Evolutionary conservation across 2,113 vertebrate genomes (phyloP).

Genomic region (Plestiodon gilberti): DNA sequence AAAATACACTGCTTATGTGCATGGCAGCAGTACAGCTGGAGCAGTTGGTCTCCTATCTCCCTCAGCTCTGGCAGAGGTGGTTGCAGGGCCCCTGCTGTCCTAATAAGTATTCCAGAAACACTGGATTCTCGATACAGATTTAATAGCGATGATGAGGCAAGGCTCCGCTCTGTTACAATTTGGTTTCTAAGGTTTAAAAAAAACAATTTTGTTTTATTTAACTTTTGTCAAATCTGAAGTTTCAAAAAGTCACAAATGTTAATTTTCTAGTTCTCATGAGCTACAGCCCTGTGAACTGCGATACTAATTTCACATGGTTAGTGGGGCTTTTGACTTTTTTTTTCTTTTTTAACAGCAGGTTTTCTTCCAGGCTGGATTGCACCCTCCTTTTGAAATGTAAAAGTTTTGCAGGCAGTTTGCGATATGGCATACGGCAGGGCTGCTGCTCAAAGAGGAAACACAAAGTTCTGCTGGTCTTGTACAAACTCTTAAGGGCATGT

Average conservation of each 20-base stretch:
- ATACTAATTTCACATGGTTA: not conserved
- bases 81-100: slow-evolving; percentile 1
- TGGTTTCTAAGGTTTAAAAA: not conserved
- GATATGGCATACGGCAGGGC: not conserved
- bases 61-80: slow-evolving; percentile 22
- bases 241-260: not conserved
- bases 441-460: not conserved
- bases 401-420: not conserved
- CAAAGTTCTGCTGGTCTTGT: not conserved
- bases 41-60: slow-evolving; percentile 30
- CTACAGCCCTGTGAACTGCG: not conserved
- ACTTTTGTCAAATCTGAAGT: not conserved
- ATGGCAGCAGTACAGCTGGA: slow-evolving; percentile 19
- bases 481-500: not conserved
- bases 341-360: not conserved
- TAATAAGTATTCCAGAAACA: slow-evolving; percentile 5
- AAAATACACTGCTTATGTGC: slow-evolving; percentile 47
- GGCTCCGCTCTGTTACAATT: not conserved
- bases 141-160: not conserved
- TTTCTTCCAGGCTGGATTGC: not conserved
- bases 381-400: not conserved
- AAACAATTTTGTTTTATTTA: not conserved
- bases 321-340: not conserved
- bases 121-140: not conserved
- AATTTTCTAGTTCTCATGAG: not conserved